Evolutionary conservation across 2,888 invertebrate species (phyloP).

Genomic region (Stenotaenia linearis): DNA sequence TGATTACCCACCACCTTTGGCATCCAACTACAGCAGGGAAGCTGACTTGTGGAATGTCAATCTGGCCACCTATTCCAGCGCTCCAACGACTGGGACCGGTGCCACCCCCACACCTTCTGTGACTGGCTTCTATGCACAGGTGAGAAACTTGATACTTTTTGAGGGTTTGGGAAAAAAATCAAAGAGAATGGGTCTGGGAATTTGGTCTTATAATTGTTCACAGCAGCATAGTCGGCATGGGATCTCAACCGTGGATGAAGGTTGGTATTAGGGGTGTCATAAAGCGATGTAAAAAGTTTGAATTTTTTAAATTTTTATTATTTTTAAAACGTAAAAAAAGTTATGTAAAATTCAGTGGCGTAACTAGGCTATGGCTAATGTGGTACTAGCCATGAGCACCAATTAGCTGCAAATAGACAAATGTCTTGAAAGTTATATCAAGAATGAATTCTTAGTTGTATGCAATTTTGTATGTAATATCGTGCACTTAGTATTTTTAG

Average conservation of each 20-base stretch:
- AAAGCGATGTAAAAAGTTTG: too few relatives aligned
- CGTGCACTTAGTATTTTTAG: too few relatives aligned
- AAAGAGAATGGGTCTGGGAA: not conserved
- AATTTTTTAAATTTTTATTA: too few relatives aligned
- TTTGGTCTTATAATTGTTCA: not conserved
- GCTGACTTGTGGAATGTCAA: constrained; percentile 30
- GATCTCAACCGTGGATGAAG: not conserved
- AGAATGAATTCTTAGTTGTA: too few relatives aligned
- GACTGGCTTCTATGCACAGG: constrained; percentile 26
- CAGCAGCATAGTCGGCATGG: not conserved
- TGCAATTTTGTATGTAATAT: too few relatives aligned
- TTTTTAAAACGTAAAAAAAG: too few relatives aligned
- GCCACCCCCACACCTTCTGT: not conserved
- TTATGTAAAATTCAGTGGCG: too few relatives aligned
- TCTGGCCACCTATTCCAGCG: not conserved
- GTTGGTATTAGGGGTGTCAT: too few relatives aligned
- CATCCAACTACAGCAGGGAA: not conserved
- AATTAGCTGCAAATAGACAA: too few relatives aligned
- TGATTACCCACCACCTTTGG: constrained; percentile 33
- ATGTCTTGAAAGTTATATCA: too few relatives aligned
- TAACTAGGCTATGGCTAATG: too few relatives aligned
- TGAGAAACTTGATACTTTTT: constrained; percentile 7
- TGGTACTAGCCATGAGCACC: too few relatives aligned
- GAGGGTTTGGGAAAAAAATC: not conserved
- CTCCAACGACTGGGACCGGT: not conserved